Percentiles rank a stretch among this genome's conserved stretches.
phyloP scores from a whole-genome alignment of 2,797 vertebrate species.

The Gymnopithys bicolor region DNA sequence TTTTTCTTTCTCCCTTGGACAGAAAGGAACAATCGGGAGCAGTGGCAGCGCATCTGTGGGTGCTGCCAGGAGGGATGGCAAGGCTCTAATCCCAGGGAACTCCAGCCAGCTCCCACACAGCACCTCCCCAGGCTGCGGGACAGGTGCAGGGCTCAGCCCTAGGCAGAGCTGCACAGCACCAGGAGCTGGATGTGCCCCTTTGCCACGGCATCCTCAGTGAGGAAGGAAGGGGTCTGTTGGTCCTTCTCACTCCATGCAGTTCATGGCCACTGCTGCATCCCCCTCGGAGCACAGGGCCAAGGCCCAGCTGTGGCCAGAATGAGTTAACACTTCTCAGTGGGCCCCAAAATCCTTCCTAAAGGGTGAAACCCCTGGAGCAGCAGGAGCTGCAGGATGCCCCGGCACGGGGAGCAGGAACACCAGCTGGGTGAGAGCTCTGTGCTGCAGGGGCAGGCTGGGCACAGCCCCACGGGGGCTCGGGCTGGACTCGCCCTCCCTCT shows the following conservation, averaged over 20 bases:
- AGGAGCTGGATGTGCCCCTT: neutral
- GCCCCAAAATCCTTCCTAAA: neutral
- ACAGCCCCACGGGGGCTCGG: accelerated
- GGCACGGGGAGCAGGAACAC: neutral
- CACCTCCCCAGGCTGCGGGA: neutral
- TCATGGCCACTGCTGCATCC: no score
- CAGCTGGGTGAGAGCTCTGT: neutral
- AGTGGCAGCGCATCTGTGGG: neutral
- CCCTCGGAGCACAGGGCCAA: accelerated
- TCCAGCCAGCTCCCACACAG: neutral
- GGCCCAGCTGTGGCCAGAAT: neutral
- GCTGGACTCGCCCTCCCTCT: neutral
- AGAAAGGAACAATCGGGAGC: constrained; percentile 8
- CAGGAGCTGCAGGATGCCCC: neutral
- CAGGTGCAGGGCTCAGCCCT: neutral
- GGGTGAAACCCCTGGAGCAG: neutral
- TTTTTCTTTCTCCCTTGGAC: constrained; percentile 35
- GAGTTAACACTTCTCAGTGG: neutral
- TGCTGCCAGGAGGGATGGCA: constrained; percentile 11
- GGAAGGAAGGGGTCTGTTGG: neutral
- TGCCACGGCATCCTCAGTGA: neutral
- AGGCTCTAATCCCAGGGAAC: neutral
- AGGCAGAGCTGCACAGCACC: neutral
- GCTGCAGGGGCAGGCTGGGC: neutral
- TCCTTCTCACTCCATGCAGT: neutral